A percentile compares a stretch with the other conserved stretches of the same genome.
Conservation (phyloP, 2,113 vertebrate species). For the Scomber colias region DNA sequence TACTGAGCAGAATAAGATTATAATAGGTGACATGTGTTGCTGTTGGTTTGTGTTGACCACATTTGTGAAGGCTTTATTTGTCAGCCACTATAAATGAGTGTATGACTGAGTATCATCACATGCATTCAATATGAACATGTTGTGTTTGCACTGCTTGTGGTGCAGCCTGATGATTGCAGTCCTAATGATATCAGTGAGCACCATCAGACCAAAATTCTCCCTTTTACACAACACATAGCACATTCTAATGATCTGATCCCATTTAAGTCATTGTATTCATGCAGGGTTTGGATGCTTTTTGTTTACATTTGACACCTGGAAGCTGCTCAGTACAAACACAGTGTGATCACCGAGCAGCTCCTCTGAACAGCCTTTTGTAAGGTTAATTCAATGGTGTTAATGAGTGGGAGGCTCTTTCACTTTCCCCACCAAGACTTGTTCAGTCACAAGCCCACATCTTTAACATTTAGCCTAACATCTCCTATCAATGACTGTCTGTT, state of each 20-base stretch:
- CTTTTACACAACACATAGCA: too few species aligned
- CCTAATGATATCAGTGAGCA: not conserved
- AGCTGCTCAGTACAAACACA: too few species aligned
- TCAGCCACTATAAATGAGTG: slow-evolving; percentile 26
- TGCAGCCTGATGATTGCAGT: not conserved
- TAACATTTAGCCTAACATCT: too few species aligned
- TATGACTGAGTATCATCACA: not conserved
- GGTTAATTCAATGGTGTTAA: not conserved
- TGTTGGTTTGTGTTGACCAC: slow-evolving; percentile 31
- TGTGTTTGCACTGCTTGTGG: not conserved
- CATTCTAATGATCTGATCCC: too few species aligned
- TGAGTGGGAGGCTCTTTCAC: not conserved
- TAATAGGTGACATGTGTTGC: slow-evolving; percentile 38
- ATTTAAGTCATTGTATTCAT: too few species aligned
- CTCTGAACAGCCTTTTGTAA: too few species aligned
- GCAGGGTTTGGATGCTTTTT: too few species aligned
- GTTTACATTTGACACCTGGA: too few species aligned
- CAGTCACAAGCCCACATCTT: too few species aligned
- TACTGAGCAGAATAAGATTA: slow-evolving; percentile 43
- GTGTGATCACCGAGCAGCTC: too few species aligned
- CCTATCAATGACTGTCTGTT: too few species aligned
- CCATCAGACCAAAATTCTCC: too few species aligned
- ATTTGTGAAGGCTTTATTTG: slow-evolving; percentile 1
- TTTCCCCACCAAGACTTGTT: not conserved
- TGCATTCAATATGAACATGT: not conserved